phyloP scores from a whole-genome alignment of 2,113 vertebrate genomes.

The Tautogolabrus adspersus region DNA sequence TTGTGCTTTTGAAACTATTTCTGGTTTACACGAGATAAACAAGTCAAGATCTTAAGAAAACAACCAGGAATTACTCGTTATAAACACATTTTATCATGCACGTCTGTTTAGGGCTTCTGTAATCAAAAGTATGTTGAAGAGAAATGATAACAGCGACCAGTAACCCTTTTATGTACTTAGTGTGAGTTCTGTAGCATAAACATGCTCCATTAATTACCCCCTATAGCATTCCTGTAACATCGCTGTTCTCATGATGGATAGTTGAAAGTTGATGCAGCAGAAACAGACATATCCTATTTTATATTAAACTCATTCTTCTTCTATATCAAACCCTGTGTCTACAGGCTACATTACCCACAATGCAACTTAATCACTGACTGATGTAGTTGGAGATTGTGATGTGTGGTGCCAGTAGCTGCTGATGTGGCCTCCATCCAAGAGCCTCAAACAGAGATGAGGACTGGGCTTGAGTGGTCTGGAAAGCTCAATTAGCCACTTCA shows the following conservation, averaged over 20 bases:
- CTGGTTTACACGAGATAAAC: too few species aligned
- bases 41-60: too few species aligned
- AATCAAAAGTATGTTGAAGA: neutral
- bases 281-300: neutral
- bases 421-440: neutral
- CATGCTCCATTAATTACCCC: neutral
- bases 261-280: neutral
- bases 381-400: neutral
- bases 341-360: slow-evolving; percentile 1
- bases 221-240: neutral
- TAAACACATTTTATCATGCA: too few species aligned
- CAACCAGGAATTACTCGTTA: too few species aligned
- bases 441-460: neutral
- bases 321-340: neutral
- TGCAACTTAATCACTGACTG: neutral
- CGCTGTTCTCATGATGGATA: neutral
- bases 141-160: neutral
- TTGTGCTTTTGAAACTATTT: too few species aligned
- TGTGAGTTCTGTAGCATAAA: neutral
- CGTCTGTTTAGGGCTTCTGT: too few species aligned
- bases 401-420: neutral
- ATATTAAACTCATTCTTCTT: neutral
- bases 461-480: neutral
- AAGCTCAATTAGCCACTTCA: neutral
- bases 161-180: neutral